Evolutionary conservation across 2,113 vertebrate genomes (phyloP).

Genomic region (Pristiophorus japonicus): DNA sequence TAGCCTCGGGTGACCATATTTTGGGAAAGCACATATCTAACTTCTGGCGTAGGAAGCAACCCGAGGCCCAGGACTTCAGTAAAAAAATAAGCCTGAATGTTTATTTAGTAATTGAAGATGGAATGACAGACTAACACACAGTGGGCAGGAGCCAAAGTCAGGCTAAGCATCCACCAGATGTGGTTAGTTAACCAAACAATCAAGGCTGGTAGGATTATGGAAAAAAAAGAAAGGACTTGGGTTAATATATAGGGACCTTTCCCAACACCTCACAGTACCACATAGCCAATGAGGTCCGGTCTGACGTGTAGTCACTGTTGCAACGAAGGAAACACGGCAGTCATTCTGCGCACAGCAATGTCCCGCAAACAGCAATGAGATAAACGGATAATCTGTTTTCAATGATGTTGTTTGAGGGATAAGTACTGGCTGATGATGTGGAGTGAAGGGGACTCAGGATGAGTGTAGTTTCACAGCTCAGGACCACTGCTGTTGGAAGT

Average conservation of each 20-base stretch:
- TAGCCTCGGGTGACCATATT: not conserved
- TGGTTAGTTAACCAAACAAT: not conserved
- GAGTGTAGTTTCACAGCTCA: not conserved
- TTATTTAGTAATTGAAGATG: not conserved
- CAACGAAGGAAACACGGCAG: not conserved
- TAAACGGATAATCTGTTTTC: not conserved
- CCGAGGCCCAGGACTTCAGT: not conserved
- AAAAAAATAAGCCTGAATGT: not conserved
- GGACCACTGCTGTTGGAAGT: not conserved
- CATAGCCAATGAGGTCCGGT: not conserved
- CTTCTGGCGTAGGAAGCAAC: not conserved
- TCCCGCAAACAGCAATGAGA: not conserved
- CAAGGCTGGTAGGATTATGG: not conserved
- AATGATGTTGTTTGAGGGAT: not conserved
- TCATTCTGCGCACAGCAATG: not conserved
- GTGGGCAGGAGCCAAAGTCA: not conserved
- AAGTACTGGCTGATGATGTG: no score
- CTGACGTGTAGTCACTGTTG: not conserved
- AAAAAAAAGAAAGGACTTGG: not conserved
- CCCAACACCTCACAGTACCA: not conserved
- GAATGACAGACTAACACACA: not conserved
- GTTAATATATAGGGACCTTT: not conserved
- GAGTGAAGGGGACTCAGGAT: no score
- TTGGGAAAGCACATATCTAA: constrained; percentile 17
- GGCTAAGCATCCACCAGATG: not conserved